phyloP scores from a whole-genome alignment of 1,140 invertebrate species.

The Saccostrea echinata region DNA sequence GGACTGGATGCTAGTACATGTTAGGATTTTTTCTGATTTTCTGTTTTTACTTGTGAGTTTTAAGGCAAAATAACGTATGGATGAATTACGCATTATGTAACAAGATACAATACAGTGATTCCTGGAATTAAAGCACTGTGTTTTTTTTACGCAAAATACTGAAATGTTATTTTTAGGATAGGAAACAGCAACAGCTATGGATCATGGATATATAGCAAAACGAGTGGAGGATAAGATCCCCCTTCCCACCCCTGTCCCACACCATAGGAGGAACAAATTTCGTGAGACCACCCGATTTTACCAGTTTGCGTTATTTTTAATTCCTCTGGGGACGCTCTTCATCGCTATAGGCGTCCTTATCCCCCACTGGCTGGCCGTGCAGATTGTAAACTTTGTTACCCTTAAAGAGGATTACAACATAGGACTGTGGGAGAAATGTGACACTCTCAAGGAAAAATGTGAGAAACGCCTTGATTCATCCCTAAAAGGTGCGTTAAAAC shows the following conservation, averaged over 20 bases:
- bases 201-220: neutral
- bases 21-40: neutral
- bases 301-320: neutral
- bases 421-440: neutral
- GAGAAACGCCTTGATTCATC: neutral
- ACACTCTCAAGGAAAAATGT: constrained; percentile 12
- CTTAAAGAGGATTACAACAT: neutral
- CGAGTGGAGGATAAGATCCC: constrained; percentile 9
- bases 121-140: too few relatives aligned
- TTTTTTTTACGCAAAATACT: too few relatives aligned
- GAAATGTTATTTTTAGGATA: neutral
- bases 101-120: neutral
- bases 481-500: constrained; percentile 4
- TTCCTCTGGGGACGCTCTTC: constrained; percentile 11
- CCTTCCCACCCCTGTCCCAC: neutral
- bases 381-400: neutral
- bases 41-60: too few relatives aligned
- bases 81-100: neutral
- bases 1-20: neutral
- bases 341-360: constrained; percentile 1
- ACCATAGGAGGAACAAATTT: neutral
- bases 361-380: neutral
- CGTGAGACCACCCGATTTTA: constrained; percentile 15
- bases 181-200: neutral
- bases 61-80: neutral